Percentiles rank a stretch among this genome's conserved stretches.
Evolutionary conservation across 2,113 vertebrate species (phyloP).

Genomic region (Amblyopsis rosae): DNA sequence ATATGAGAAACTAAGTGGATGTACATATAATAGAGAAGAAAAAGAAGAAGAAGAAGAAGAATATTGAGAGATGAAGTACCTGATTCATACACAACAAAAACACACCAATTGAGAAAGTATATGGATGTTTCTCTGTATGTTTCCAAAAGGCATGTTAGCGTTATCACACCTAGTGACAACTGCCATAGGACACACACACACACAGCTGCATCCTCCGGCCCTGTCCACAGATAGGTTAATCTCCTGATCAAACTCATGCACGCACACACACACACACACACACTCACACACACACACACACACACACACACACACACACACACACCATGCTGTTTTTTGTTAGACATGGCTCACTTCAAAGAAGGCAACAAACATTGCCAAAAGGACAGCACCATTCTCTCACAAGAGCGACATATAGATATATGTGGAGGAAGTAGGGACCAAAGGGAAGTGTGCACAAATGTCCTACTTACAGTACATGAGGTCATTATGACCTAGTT

Average conservation of each 20-base stretch:
- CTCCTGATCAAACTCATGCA: slow-evolving; percentile 63
- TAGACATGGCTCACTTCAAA: slow-evolving; percentile 74
- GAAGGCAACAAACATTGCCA: slow-evolving; percentile 69
- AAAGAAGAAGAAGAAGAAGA: slow-evolving; percentile 14
- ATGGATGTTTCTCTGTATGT: slow-evolving; percentile 23
- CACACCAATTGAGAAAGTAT: not conserved
- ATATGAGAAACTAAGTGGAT: slow-evolving; percentile 10
- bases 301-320: slow-evolving; percentile 24
- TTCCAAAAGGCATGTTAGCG: slow-evolving; percentile 30
- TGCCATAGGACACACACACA: slow-evolving; percentile 49
- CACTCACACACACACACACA: not conserved
- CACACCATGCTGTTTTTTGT: slow-evolving; percentile 33
- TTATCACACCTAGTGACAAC: slow-evolving; percentile 49
- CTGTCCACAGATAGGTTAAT: slow-evolving; percentile 65
- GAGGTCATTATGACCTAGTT: slow-evolving; percentile 82
- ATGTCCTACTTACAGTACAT: slow-evolving; percentile 78
- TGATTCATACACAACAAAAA: not conserved
- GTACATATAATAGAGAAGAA: slow-evolving; percentile 33
- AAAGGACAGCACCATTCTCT: slow-evolving; percentile 70
- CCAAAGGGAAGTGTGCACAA: slow-evolving; percentile 59
- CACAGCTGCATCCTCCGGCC: slow-evolving; percentile 21
- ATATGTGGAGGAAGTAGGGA: slow-evolving; percentile 48
- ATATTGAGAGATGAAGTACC: not conserved
- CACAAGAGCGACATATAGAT: slow-evolving; percentile 5
- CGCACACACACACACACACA: slow-evolving; percentile 10